These are phyloP conservation scores for Brachionus plicatilis DNA, from an alignment of 1,140 invertebrate genomes.

Conservation along the genomic window DNA sequence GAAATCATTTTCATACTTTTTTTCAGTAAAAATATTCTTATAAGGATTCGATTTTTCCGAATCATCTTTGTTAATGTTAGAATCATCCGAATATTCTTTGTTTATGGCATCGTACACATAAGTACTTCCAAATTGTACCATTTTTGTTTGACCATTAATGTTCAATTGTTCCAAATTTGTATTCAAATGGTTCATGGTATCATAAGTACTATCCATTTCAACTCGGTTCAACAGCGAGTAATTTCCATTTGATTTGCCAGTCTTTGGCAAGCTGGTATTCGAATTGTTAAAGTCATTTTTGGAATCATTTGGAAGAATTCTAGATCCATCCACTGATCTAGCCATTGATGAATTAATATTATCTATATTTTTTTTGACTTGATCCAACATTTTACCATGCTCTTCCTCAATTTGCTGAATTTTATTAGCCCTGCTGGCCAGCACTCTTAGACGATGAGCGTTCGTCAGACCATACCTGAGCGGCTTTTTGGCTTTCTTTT, in stretches of 20 bases:
- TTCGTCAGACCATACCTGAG: constrained; percentile 8
- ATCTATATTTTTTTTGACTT: constrained; percentile 21
- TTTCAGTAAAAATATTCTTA: neutral
- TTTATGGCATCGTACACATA: neutral
- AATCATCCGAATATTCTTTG: neutral
- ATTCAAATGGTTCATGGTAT: constrained; percentile 37
- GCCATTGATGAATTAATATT: neutral
- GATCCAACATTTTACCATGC: neutral
- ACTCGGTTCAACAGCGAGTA: constrained; percentile 10
- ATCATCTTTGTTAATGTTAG: neutral
- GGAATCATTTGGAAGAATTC: neutral
- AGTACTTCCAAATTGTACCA: constrained; percentile 32
- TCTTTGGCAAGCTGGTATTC: neutral
- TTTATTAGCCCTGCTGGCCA: neutral
- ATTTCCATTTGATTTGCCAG: neutral
- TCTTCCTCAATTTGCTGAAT: neutral
- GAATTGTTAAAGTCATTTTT: neutral
- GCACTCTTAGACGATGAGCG: constrained; percentile 16
- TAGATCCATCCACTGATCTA: neutral
- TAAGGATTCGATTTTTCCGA: neutral
- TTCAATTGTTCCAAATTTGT: constrained; percentile 16
- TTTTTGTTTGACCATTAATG: neutral
- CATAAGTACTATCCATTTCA: constrained; percentile 36
- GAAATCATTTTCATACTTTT: constrained; percentile 21
- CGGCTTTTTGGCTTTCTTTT: neutral